phyloP scores from a whole-genome alignment of 2,888 invertebrate species.

The Calephelis perditalis region DNA sequence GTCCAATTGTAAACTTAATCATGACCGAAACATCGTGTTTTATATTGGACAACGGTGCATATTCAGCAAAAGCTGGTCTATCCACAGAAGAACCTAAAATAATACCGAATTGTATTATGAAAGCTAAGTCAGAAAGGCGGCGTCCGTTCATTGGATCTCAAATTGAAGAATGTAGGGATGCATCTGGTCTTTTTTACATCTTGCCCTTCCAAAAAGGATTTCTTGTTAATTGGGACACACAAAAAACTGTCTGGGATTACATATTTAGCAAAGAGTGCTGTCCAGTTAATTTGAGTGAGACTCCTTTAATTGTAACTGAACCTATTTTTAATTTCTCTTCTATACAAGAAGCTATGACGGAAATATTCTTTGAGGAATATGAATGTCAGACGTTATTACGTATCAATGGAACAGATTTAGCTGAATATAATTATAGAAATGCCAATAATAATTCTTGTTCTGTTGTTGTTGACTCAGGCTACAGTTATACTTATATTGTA shows the following conservation, averaged over 20 bases:
- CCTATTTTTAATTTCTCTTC: slow-evolving; percentile 95
- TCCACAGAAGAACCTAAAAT: slow-evolving; percentile 83
- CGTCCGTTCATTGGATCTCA: slow-evolving; percentile 94
- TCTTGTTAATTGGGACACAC: slow-evolving; percentile 96
- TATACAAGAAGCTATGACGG: slow-evolving; percentile 95
- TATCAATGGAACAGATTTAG: slow-evolving; percentile 89
- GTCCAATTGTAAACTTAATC: slow-evolving; percentile 27
- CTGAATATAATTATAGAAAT: slow-evolving; percentile 82
- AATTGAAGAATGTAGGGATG: slow-evolving; percentile 97
- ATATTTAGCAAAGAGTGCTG: slow-evolving; percentile 92
- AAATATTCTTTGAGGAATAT: slow-evolving; percentile 98
- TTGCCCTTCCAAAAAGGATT: slow-evolving; percentile 97
- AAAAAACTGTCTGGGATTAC: slow-evolving; percentile 97
- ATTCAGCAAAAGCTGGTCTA: slow-evolving; percentile 91
- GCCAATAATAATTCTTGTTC: slow-evolving; percentile 81
- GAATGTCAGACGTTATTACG: slow-evolving; percentile 90
- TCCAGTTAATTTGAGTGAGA: slow-evolving; percentile 86
- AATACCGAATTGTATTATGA: slow-evolving; percentile 97
- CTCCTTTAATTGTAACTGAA: slow-evolving; percentile 93
- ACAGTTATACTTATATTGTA: slow-evolving; percentile 95
- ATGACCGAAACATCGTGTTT: slow-evolving; percentile 74
- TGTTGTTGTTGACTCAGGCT: slow-evolving; percentile 95
- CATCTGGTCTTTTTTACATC: slow-evolving; percentile 95
- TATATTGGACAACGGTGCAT: slow-evolving; percentile 93
- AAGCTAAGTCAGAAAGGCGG: slow-evolving; percentile 97